Evolutionary conservation across 2,888 invertebrate species (phyloP), one percentile per base, ranked within the genome.

Genomic region (Ecliptopera silaceata): DNA sequence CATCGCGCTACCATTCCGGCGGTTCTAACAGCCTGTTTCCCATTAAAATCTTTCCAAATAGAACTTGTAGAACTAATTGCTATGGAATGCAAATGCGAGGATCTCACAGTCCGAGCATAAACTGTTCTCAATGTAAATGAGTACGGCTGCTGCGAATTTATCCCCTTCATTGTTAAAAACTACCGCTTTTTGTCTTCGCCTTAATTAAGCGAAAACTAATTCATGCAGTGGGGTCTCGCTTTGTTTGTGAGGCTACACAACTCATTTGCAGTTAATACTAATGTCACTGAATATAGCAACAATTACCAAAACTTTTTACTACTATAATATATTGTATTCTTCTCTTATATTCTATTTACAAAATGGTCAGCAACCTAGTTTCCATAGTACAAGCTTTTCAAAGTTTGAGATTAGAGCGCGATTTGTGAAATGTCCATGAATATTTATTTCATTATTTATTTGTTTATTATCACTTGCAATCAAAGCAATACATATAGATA

Each of bases 31-130:
- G 39, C 39, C 46, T 53, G 53, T 53, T 47, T 47, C 38, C 47
- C 38, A 49, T 49, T 45, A 50, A 59, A 59, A 70, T 71, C 69
- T 72, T 43, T 68, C 56, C 65, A 63, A 66, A 70, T 62, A 66
- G 72, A 75, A 88, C 85, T 85, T 82, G 80, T 77, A 74, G 77
- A 84, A 86, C 84, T 84, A 86, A 88, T 87, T 83, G 81, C 80
- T 75, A 80, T 80, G 78, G 80, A 72, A 88, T 86, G 88, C 81
- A 86, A 88, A 88, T 86, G 65, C 65, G 80, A 75, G 83, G 60
- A 68, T 69, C 70, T 70, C 69, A 64, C 75, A 78, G 81, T 75
- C 77, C 76, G 71, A 63, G 71, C 76, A 71, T 78, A 75, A 84
- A 82, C 79, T 82, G 75, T 79, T 84, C 75, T 78, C 73, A 71